Conservation (phyloP, 2,888 invertebrate species). For the Anaspis maculata region DNA sequence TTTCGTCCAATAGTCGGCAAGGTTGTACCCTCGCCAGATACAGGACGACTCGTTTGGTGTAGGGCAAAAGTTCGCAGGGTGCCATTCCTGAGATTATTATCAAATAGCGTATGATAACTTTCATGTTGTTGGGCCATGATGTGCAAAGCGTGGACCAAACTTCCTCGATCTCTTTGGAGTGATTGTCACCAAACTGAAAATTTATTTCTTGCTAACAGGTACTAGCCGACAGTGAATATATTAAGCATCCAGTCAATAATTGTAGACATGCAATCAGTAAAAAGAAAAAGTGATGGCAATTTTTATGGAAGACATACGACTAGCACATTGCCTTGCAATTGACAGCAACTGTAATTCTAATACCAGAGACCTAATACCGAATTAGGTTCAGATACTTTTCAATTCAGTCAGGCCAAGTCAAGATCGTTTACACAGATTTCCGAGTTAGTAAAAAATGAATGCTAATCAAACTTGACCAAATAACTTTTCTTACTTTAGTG, state of each 20-base stretch:
- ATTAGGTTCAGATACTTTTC: too few relatives aligned
- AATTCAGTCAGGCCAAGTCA: too few relatives aligned
- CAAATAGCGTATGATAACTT: slow-evolving; percentile 91
- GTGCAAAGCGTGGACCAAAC: slow-evolving; percentile 93
- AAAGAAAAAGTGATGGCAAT: too few relatives aligned
- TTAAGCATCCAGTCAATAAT: too few relatives aligned
- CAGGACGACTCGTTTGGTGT: slow-evolving; percentile 93
- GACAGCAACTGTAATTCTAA: too few relatives aligned
- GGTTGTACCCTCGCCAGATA: slow-evolving; percentile 89
- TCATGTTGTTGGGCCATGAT: slow-evolving; percentile 95
- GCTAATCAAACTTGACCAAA: background rate
- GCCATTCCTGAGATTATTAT: slow-evolving; percentile 96
- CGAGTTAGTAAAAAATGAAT: background rate
- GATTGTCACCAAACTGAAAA: slow-evolving; percentile 87
- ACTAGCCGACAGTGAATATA: too few relatives aligned
- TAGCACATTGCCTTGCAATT: too few relatives aligned
- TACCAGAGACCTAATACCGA: too few relatives aligned
- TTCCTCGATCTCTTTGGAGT: slow-evolving; percentile 91
- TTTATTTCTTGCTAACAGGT: too few relatives aligned
- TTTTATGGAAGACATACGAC: too few relatives aligned
- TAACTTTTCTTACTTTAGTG: slow-evolving; percentile 72
- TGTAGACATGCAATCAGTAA: too few relatives aligned
- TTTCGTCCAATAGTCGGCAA: slow-evolving; percentile 87
- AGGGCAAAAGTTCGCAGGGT: slow-evolving; percentile 85
- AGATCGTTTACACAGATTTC: too few relatives aligned